Evolutionary conservation across 1,140 invertebrate species (phyloP).

Genomic region (Drosophila novamexicana): DNA sequence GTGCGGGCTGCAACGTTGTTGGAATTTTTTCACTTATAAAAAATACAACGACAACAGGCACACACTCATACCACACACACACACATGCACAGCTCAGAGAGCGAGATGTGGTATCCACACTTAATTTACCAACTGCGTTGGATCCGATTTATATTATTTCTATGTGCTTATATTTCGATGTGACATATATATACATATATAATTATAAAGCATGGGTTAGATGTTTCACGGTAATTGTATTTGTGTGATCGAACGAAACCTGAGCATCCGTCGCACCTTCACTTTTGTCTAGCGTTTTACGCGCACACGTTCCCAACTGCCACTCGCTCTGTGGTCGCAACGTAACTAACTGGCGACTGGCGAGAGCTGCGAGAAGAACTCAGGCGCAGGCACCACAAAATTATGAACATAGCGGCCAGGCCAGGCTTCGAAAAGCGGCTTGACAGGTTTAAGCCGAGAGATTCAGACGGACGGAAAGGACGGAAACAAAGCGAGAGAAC

Average conservation of each 20-base stretch:
- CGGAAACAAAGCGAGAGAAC: slow-evolving; percentile 1
- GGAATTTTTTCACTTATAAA: slow-evolving; percentile 81
- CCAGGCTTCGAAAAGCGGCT: slow-evolving; percentile 56
- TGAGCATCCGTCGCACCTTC: slow-evolving; percentile 63
- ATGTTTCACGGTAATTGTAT: slow-evolving; percentile 32
- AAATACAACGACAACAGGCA: slow-evolving; percentile 63
- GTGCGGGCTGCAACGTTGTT: slow-evolving; percentile 67
- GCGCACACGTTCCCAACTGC: slow-evolving; percentile 40
- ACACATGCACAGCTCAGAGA: slow-evolving; percentile 29
- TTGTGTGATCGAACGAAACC: slow-evolving; percentile 34
- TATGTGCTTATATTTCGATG: slow-evolving; percentile 1
- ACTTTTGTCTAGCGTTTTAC: slow-evolving; percentile 64
- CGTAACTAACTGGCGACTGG: slow-evolving; percentile 54
- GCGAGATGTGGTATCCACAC: slow-evolving; percentile 34
- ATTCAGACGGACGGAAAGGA: slow-evolving; percentile 12
- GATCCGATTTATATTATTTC: slow-evolving; percentile 18
- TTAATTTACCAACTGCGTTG: slow-evolving; percentile 49
- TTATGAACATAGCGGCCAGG: slow-evolving; percentile 58
- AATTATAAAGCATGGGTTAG: slow-evolving; percentile 17
- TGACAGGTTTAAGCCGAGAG: slow-evolving; percentile 54
- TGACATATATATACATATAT: slow-evolving; percentile 1
- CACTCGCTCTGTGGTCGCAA: slow-evolving; percentile 70
- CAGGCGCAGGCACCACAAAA: slow-evolving; percentile 56
- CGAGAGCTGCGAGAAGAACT: slow-evolving; percentile 35
- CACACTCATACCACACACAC: slow-evolving; percentile 34